Conservation (phyloP, 2,113 vertebrate species). For the Cryptotis parvus region DNA sequence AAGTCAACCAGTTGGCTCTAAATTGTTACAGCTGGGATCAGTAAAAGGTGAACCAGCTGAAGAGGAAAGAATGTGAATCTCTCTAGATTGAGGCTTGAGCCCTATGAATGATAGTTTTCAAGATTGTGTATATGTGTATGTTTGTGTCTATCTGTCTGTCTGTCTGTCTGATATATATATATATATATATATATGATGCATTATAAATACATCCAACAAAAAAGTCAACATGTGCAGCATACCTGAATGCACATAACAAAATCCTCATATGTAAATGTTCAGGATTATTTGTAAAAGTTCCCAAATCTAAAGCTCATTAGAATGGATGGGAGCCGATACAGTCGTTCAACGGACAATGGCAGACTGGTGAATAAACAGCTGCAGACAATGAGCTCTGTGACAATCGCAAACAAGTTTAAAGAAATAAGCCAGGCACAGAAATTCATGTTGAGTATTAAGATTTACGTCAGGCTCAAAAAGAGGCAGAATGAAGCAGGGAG, state of each 20-base stretch:
- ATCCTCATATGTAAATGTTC: not conserved
- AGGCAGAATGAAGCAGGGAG: not conserved
- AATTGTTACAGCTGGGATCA: no score
- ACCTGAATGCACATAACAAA: not conserved
- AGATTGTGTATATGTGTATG: no score
- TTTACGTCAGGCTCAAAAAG: not conserved
- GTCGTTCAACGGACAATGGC: not conserved
- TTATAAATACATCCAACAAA: no score
- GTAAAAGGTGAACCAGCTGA: no score
- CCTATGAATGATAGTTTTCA: no score
- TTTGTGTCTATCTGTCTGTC: no score
- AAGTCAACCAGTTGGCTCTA: no score
- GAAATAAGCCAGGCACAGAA: not conserved
- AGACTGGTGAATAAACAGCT: not conserved
- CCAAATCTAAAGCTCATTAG: not conserved
- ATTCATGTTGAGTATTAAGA: not conserved
- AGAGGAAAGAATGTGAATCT: no score
- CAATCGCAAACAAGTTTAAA: not conserved
- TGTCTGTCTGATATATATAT: no score
- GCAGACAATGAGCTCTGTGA: not conserved
- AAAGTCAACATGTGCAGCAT: not conserved
- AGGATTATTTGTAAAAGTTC: not conserved
- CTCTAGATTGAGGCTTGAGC: no score
- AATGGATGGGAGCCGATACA: not conserved
- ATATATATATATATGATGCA: no score